These are phyloP conservation scores for Aphidius gifuensis DNA, from an alignment of 1,140 invertebrate genomes.

Conservation along the genomic window DNA sequence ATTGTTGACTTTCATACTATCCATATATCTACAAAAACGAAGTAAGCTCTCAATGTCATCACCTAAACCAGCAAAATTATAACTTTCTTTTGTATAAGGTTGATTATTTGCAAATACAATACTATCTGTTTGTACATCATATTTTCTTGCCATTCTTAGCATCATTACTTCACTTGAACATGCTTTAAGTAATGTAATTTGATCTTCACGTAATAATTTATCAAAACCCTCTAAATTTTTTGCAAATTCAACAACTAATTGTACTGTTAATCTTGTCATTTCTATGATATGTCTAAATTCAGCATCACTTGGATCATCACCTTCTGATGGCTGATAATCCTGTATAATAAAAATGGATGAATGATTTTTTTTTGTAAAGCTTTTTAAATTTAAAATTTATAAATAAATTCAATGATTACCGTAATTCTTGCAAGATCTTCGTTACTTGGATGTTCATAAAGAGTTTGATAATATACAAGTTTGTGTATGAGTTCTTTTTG, in stretches of 20 bases:
- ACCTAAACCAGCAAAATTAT: conserved; percentile 84
- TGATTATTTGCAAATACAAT: conserved; percentile 96
- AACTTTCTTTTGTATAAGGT: conserved; percentile 87
- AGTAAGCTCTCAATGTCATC: conserved; percentile 87
- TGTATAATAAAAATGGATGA: too few species aligned
- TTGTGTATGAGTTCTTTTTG: too few species aligned
- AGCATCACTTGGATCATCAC: conserved; percentile 76
- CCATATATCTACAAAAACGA: conserved; percentile 90
- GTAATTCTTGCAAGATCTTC: too few species aligned
- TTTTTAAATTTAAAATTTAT: too few species aligned
- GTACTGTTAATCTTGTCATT: conserved; percentile 95
- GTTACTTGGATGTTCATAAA: too few species aligned
- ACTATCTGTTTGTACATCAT: conserved; percentile 86
- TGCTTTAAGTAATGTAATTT: conserved; percentile 94
- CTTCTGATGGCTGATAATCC: conserved; percentile 63
- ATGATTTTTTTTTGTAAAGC: too few species aligned
- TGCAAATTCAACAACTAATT: conserved; percentile 96
- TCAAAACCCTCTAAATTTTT: conserved; percentile 94
- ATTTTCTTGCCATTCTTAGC: conserved; percentile 89
- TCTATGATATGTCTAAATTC: conserved; percentile 94
- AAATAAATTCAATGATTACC: too few species aligned
- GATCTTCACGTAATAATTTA: conserved; percentile 88
- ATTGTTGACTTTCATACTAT: conserved; percentile 89
- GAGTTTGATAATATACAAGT: too few species aligned
- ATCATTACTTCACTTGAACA: conserved; percentile 99